phyloP scores from a whole-genome alignment of 2,113 vertebrate species.

The Sphyrna mokarran region DNA sequence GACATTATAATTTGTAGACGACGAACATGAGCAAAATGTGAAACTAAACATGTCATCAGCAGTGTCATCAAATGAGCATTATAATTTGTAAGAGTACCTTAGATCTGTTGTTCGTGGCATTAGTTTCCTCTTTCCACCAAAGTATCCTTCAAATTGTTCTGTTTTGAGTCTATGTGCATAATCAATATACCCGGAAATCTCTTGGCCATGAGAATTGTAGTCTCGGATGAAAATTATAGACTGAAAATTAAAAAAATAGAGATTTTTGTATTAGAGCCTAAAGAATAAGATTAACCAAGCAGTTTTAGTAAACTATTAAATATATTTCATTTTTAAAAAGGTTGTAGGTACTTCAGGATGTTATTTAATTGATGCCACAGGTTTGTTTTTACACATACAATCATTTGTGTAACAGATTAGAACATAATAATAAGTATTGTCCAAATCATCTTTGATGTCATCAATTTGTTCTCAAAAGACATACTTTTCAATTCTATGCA shows the following conservation, averaged over 20 bases:
- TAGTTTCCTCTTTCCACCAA: constrained; percentile 70
- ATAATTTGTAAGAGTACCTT: constrained; percentile 59
- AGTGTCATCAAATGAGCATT: not conserved
- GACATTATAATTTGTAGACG: not conserved
- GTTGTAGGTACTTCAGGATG: not conserved
- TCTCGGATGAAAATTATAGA: constrained; percentile 82
- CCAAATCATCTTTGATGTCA: not conserved
- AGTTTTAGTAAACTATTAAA: not conserved
- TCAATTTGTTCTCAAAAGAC: not conserved
- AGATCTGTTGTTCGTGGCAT: constrained; percentile 69
- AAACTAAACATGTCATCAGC: not conserved
- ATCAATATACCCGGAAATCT: constrained; percentile 82
- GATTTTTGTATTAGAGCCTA: constrained; percentile 51
- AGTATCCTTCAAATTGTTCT: constrained; percentile 74
- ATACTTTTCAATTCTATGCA: not conserved
- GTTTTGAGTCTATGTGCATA: constrained; percentile 71
- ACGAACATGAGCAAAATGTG: not conserved
- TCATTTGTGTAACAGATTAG: not conserved
- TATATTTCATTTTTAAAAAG: not conserved
- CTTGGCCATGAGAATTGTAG: constrained; percentile 64
- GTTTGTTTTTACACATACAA: not conserved
- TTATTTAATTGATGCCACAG: not conserved
- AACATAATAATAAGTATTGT: not conserved
- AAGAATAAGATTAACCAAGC: not conserved
- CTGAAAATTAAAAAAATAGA: constrained; percentile 55